Base-by-base conservation (phyloP, 2,888 invertebrate species). In the Leptinotarsa peninsularis region DNA sequence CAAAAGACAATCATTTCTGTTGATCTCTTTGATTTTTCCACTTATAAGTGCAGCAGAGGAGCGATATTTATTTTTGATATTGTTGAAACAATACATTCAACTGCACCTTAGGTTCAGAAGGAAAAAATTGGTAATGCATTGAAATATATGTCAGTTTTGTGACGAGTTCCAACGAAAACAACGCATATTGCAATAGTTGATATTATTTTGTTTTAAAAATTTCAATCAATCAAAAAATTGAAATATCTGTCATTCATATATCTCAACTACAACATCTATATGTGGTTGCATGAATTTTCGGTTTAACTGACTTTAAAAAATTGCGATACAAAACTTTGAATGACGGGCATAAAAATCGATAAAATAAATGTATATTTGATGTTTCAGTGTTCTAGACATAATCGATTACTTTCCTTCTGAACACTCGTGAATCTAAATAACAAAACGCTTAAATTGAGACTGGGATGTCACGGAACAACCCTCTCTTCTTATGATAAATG, bases 1-100 rank as follows among this genome's bases (percentile, higher is more conserved):
- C 82, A 83, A 73, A 81, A 79, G 85, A 85, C 85, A 85, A 85
- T 85, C 85, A 85, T 82, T 81, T 83, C 72, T 75, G 82, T 83
- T 81, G 76, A 80, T 81, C 18, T 60, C 5, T n/a, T 60, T 23
- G 4, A 43, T 23, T 33, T 18, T n/a, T 23, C 66, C 15, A 14
- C 33, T 73, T 43, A 33, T 63, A 17, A 33, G 33, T 33, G 33
- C 7, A 33, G 73, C 72, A 73, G 69, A 66, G 52, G 72, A 75
- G 71, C 78, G 81, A 81, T 81, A 81, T 81, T 81, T 76, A 74
- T 79, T 80, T 78, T 78, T 80, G 81, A 81, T 81, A 81, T 81
- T 81, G 79, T 78, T 76, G 76, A 77, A 74, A 52, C 50, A 49
- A 50, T 21, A 33, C 33, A 68, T 56, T 27, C 54, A 54, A 52